Evolutionary conservation across 2,797 vertebrate genomes (phyloP).

Genomic region (Thaleichthys pacificus): DNA sequence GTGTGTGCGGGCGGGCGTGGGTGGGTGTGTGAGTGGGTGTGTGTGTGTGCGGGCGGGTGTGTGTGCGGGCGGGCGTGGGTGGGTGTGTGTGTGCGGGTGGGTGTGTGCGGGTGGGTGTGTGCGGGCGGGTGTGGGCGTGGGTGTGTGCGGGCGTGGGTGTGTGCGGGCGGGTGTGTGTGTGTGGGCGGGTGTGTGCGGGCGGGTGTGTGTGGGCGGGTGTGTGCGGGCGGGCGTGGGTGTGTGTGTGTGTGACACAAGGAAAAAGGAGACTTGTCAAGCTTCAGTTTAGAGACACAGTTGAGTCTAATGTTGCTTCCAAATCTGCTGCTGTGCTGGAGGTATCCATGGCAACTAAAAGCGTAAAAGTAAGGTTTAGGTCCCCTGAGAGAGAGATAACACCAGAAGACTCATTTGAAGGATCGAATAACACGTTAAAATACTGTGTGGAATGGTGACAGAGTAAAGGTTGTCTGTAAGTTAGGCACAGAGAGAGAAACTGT

Average conservation of each 20-base stretch:
- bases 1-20: constrained; percentile 24
- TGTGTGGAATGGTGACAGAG: constrained; percentile 10
- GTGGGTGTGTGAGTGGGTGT: constrained; percentile 6
- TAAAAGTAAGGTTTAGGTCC: constrained; percentile 72
- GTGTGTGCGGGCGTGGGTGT: no score
- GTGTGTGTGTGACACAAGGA: constrained; percentile 18
- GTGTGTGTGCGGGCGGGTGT: constrained; percentile 11
- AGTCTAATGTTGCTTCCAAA: constrained; percentile 65
- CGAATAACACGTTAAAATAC: constrained; percentile 38
- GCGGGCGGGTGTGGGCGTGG: constrained; percentile 22
- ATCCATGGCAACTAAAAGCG: constrained; percentile 76
- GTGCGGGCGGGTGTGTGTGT: constrained; percentile 4
- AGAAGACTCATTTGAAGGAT: no score
- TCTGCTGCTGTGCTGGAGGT: constrained; percentile 63
- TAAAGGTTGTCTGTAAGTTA: constrained; percentile 26
- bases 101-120: constrained; percentile 17
- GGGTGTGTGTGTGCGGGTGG: constrained; percentile 7
- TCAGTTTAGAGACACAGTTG: constrained; percentile 60
- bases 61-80: no score
- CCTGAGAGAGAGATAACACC: constrained; percentile 56
- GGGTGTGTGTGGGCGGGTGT: not conserved
- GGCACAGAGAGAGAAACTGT: constrained; percentile 23
- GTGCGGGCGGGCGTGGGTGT: no score
- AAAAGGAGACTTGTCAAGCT: constrained; percentile 31
- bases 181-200: not conserved